A percentile compares a stretch with the other conserved stretches of the same genome.
phyloP scores from a whole-genome alignment of 2,113 vertebrate genomes.

The Chelonoidis abingdonii region DNA sequence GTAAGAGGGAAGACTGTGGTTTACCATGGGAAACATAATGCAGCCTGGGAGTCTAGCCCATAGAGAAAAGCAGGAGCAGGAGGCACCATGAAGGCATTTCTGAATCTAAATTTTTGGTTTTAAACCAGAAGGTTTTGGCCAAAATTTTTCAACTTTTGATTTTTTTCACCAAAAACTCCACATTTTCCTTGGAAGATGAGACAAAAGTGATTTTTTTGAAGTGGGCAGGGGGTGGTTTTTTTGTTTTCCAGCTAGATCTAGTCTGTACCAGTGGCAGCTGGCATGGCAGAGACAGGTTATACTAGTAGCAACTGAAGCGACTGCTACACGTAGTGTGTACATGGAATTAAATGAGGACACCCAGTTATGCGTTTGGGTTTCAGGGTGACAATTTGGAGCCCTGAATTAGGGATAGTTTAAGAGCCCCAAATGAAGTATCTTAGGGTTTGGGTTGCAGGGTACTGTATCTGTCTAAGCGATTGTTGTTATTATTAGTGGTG shows the following conservation, averaged over 20 bases:
- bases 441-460: background rate
- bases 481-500: background rate
- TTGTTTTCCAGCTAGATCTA: fast-evolving
- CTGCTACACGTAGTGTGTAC: fast-evolving
- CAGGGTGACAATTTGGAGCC: background rate
- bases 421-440: background rate
- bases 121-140: background rate
- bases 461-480: background rate
- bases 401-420: background rate
- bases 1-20: background rate
- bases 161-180: background rate
- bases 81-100: background rate
- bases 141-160: background rate
- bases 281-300: background rate
- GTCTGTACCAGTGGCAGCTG: background rate
- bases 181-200: background rate
- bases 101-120: background rate
- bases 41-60: background rate
- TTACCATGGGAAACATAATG: background rate
- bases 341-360: background rate
- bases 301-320: background rate
- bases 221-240: background rate
- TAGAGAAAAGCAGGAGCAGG: background rate
- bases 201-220: background rate
- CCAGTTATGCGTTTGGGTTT: background rate